Base-by-base conservation (phyloP, 1,140 invertebrate genomes). In the Phthorimaea operculella region DNA sequence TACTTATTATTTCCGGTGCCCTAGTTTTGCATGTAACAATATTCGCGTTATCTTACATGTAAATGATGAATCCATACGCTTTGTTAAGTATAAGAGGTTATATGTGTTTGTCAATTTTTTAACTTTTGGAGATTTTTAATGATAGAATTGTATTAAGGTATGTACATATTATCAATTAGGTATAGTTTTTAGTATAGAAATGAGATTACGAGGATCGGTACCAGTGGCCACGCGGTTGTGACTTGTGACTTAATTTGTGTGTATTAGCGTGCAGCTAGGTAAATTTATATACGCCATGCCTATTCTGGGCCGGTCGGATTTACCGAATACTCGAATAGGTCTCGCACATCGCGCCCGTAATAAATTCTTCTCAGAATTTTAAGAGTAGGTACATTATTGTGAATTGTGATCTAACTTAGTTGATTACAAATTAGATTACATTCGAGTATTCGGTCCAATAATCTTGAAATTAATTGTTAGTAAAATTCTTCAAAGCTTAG, bases 1-100 rank as follows among this genome's bases (percentile, higher is more conserved):
- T 82, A 84, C 79, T 82, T 84, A 81, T 74, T 69, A 72, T 74
- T 72, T 77, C 62, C 67, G 74, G 76, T 74, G 73, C 76, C 74
- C 70, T 67, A 59, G 74, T 48, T 28, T 79, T 76, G 74, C 79
- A 75, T 81, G 74, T 78, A 76, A 76, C 55, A 71, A 66, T 73
- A 71, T 57, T 71, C 63, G 66, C 71, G 62, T 76, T 77, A 72
- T 74, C 63, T 73, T 73, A 82, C 72, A 53, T 82, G 75, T 82
- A 82, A 78, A 83, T 79, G 65, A 83, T 70, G 79, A 83, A 85
- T 82, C 82, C 76, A 82, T 85, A 85, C 79, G 79, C 79, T 85
- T 85, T 83, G 68, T 74, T 84, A 83, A 79, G 45, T 73, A 74
- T 83, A 82, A 83, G 82, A 71, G 72, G 72, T 79, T 77, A 73